Percentiles rank a stretch among this genome's conserved stretches.
phyloP scores from a whole-genome alignment of 2,113 vertebrate species.

The Vanacampus margaritifer region DNA sequence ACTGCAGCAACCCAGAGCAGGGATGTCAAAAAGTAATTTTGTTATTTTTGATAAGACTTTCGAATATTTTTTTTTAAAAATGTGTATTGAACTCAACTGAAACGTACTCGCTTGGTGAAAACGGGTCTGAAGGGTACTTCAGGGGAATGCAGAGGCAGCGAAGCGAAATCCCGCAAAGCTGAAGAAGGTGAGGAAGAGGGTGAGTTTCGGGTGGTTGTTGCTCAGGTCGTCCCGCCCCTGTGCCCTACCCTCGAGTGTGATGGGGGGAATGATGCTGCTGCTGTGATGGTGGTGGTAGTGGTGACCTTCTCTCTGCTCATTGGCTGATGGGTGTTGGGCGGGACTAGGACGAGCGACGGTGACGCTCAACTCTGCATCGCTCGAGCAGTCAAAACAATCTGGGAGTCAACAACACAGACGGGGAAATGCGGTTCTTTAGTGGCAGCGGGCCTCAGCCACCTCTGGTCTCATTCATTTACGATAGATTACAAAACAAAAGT shows the following conservation, averaged over 20 bases:
- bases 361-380: conserved; percentile 89
- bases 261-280: conserved; percentile 82
- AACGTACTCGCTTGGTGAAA: conserved; percentile 1
- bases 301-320: conserved; percentile 80
- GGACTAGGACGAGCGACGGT: conserved; percentile 85
- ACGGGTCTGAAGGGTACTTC: conserved; percentile 42
- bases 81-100: neutral
- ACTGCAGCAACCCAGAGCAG: too few species aligned
- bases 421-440: conserved; percentile 80
- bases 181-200: conserved; percentile 53
- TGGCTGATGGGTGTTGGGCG: conserved; percentile 78
- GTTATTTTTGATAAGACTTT: neutral
- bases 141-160: conserved; percentile 57
- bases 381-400: conserved; percentile 99
- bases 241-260: conserved; percentile 98
- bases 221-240: conserved; percentile 79
- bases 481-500: conserved; percentile 2
- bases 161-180: conserved; percentile 47
- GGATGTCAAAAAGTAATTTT: neutral
- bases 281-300: conserved; percentile 30
- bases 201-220: conserved; percentile 62
- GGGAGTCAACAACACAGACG: conserved; percentile 94
- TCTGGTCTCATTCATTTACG: conserved; percentile 15
- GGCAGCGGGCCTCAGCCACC: conserved; percentile 23
- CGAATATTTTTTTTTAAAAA: neutral